Evolutionary conservation across 2,113 vertebrate species (phyloP).

Genomic region (Microtus richardsoni): DNA sequence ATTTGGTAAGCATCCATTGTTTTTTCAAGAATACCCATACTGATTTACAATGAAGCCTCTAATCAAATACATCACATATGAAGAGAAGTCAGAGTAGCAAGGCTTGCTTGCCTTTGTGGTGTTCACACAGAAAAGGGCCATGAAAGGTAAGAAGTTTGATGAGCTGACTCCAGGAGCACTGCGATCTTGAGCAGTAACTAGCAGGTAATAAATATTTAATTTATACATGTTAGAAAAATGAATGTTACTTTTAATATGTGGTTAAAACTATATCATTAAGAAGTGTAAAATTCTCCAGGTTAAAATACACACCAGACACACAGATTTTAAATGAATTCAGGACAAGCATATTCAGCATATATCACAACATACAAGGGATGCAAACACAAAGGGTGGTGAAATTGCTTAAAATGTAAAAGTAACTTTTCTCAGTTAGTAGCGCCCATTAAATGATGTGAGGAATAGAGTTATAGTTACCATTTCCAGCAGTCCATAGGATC

Average conservation of each 20-base stretch:
- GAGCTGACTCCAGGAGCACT: neutral
- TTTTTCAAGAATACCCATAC: neutral
- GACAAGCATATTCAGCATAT: neutral
- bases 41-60: neutral
- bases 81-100: neutral
- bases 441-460: neutral
- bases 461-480: neutral
- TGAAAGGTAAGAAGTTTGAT: neutral
- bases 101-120: neutral
- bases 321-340: neutral
- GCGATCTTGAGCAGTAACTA: neutral
- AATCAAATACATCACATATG: neutral
- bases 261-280: neutral
- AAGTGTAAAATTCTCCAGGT: neutral
- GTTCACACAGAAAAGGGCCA: neutral
- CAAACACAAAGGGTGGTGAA: neutral
- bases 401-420: neutral
- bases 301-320: neutral
- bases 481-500: neutral
- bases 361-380: neutral
- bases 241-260: neutral
- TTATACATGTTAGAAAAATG: neutral
- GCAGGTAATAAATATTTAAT: neutral
- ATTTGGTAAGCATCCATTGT: neutral
- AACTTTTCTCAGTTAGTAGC: neutral